Conservation (phyloP, 2,797 vertebrate genomes). For the Myiothlypis chrysogaster region DNA sequence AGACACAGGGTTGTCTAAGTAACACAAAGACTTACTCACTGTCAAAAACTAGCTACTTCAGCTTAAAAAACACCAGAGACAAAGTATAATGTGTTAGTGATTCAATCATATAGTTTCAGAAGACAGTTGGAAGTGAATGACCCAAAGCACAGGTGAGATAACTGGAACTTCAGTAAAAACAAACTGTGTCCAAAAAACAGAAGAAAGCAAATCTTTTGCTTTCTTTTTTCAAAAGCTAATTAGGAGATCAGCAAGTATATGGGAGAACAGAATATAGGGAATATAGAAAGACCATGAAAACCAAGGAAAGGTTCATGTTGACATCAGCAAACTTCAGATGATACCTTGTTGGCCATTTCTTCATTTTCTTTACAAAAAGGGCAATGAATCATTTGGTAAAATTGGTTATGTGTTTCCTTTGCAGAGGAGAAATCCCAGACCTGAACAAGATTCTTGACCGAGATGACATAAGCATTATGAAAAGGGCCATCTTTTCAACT, state of each 20-base stretch:
- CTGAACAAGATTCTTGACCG: slow-evolving; percentile 90
- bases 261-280: background rate
- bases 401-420: slow-evolving; percentile 32
- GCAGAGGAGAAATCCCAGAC: slow-evolving; percentile 93
- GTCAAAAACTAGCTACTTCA: background rate
- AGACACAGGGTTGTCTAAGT: background rate
- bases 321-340: background rate
- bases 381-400: background rate
- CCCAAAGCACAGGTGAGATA: background rate
- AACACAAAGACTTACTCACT: background rate
- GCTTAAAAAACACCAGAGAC: background rate
- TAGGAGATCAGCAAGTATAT: background rate
- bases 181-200: background rate
- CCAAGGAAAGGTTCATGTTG: background rate
- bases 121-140: background rate
- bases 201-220: background rate
- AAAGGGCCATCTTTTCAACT: slow-evolving; percentile 94
- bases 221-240: background rate
- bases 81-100: background rate
- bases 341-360: background rate
- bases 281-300: background rate
- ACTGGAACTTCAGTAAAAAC: background rate
- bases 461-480: slow-evolving; percentile 94
- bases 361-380: background rate
- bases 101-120: background rate